Evolutionary conservation across 2,113 vertebrate species (phyloP).

Genomic region (pig (Sus scrofa)): DNA sequence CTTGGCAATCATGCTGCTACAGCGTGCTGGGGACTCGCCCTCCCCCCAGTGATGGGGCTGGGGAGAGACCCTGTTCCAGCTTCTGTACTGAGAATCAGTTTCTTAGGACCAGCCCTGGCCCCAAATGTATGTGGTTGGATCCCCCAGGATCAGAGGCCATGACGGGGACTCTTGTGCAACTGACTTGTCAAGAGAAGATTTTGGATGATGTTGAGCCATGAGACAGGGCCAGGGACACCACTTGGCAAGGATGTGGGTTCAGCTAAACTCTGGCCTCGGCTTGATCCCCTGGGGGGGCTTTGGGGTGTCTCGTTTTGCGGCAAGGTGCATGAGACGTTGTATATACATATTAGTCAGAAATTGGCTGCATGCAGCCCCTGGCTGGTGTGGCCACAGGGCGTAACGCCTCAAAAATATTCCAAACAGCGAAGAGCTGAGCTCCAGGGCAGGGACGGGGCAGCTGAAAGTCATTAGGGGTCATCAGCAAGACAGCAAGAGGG

Average conservation of each 20-base stretch:
- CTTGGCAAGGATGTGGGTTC: not conserved
- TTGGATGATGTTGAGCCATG: not conserved
- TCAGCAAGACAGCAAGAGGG: not conserved
- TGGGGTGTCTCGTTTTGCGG: not conserved
- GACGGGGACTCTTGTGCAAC: not conserved
- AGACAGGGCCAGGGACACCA: not conserved
- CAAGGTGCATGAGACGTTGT: not conserved
- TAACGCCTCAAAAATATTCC: not conserved
- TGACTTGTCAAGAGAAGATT: not conserved
- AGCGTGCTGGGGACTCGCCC: fast-evolving
- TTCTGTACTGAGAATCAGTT: not conserved
- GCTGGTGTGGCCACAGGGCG: not conserved
- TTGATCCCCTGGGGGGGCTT: not conserved
- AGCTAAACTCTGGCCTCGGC: not conserved
- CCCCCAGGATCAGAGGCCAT: not conserved
- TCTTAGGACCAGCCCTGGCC: not conserved
- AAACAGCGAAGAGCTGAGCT: not conserved
- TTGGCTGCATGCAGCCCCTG: not conserved
- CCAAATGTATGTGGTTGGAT: not conserved
- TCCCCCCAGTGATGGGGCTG: fast-evolving
- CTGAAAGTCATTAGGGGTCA: not conserved
- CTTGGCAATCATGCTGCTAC: fast-evolving
- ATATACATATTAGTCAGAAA: conserved; percentile 14
- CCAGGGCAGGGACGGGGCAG: not conserved
- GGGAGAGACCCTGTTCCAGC: not conserved